Percentiles rank a stretch among this genome's conserved stretches.
Conservation (phyloP, 2,113 vertebrate genomes). For the Gallinago undulata region DNA sequence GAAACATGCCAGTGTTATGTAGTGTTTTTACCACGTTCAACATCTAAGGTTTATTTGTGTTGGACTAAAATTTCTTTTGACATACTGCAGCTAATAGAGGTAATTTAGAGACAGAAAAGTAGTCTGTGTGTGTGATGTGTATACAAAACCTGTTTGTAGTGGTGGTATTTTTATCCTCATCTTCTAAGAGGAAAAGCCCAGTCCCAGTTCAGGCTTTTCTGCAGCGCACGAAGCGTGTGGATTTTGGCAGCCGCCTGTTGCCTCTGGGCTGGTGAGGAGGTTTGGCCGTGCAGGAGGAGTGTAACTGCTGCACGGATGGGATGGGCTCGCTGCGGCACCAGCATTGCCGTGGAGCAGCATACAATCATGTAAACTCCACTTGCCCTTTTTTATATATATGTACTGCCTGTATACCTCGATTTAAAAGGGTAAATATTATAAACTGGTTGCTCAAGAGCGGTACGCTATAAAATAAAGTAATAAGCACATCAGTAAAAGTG, state of each 20-base stretch:
- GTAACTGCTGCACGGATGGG: background rate
- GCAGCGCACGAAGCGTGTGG: background rate
- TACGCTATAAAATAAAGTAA: slow-evolving; percentile 34
- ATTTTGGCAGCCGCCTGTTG: slow-evolving; percentile 30
- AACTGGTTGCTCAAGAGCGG: slow-evolving; percentile 51
- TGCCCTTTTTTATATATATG: background rate
- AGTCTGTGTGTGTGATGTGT: background rate
- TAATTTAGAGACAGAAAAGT: slow-evolving; percentile 19
- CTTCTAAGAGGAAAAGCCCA: background rate
- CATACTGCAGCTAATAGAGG: background rate
- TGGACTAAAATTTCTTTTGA: background rate
- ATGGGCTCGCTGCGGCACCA: background rate
- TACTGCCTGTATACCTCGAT: slow-evolving; percentile 15
- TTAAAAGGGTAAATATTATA: slow-evolving; percentile 49
- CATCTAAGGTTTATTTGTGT: slow-evolving; percentile 7
- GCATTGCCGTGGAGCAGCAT: background rate
- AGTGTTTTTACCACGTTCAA: background rate
- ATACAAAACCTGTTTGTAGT: background rate
- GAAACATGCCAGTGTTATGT: background rate
- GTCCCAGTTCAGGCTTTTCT: background rate
- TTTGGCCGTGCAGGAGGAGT: background rate
- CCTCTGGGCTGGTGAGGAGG: background rate
- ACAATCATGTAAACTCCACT: background rate
- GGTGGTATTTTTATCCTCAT: slow-evolving; percentile 31
- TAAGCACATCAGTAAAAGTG: slow-evolving; percentile 52